Base-by-base conservation (phyloP, 2,797 vertebrate species). In the Meriones psammophilus region DNA sequence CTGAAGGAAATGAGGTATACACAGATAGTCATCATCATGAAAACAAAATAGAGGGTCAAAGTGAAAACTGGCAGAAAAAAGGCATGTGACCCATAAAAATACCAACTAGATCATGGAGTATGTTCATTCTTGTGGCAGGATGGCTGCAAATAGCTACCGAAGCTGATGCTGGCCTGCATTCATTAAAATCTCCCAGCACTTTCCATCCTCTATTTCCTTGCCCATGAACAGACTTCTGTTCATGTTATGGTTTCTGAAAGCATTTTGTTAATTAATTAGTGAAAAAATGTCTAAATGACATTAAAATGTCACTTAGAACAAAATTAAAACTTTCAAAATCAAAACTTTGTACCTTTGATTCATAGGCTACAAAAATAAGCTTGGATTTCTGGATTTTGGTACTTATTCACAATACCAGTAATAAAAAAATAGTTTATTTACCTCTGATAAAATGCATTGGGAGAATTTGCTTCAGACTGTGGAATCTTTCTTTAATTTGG, bases 1-100 rank as follows among this genome's bases (percentile, higher is more conserved):
- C 69, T 89, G 78, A 96, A 92, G 74, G 56, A 95, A 89, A 87
- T 78, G 77, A 69, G 3, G 17, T 91, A 36, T 50, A 22, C 28
- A 81, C 33, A 88, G 56, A 92, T 77, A 89, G 28, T 92, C 50
- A 36, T 62, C 39, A 86, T 73, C 39, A 24, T 74, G 80, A 36
- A 81, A 81, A 87, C 14, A 77, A 6, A n/a, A 39, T 83, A 79
- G 89, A 91, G 3, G 12, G 15, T 39, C 74, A 81, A 54, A 46
- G 46, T 92, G 17, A 83, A 91, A 92, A 58, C 20, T 95, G 76
- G 36, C 20, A 90, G 54, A 74, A 36, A 92, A 86, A 77, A 50
- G 1, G 42, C 30, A 17, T 56, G 8, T 87, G 42, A 33, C 30
- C 24, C 56, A 66, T 46, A 8, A 86, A 69, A 14, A 46, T 62